Percentiles rank a stretch among this genome's conserved stretches.
phyloP scores from a whole-genome alignment of 2,888 invertebrate genomes.

The Formica aserva region DNA sequence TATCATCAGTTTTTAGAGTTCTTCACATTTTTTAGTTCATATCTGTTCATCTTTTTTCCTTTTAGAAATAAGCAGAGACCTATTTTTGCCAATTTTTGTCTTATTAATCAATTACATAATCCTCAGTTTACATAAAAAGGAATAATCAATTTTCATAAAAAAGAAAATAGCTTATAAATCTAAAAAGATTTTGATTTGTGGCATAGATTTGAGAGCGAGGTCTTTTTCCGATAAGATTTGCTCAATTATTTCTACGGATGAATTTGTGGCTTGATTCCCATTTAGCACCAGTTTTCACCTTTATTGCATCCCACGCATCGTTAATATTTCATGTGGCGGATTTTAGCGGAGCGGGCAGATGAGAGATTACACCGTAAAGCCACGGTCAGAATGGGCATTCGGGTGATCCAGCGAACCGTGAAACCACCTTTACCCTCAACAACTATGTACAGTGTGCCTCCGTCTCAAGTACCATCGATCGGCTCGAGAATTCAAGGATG shows the following conservation, averaged over 20 bases:
- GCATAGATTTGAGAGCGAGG: neutral
- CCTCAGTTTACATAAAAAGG: neutral
- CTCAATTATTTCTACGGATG: neutral
- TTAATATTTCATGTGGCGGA: constrained; percentile 18
- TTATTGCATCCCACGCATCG: neutral
- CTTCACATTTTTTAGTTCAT: neutral
- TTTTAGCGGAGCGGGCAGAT: constrained; percentile 92
- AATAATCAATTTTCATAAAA: neutral
- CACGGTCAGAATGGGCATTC: constrained; percentile 94
- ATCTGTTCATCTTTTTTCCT: neutral
- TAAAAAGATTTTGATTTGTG: neutral
- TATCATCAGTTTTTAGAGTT: neutral
- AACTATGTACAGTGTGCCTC: constrained; percentile 76
- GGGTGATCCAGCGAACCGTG: constrained; percentile 90
- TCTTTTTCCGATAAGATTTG: neutral
- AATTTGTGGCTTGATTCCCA: neutral
- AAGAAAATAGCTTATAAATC: neutral
- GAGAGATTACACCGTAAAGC: constrained; percentile 93
- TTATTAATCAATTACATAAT: neutral
- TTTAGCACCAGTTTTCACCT: constrained; percentile 8
- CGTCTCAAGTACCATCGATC: constrained; percentile 50
- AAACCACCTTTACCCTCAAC: constrained; percentile 77
- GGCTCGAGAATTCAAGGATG: constrained; percentile 52
- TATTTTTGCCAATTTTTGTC: neutral
- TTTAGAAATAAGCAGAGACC: neutral